Percentiles rank a stretch among this genome's conserved stretches.
phyloP scores from a whole-genome alignment of 2,113 vertebrate species.

The Asarcornis scutulata region DNA sequence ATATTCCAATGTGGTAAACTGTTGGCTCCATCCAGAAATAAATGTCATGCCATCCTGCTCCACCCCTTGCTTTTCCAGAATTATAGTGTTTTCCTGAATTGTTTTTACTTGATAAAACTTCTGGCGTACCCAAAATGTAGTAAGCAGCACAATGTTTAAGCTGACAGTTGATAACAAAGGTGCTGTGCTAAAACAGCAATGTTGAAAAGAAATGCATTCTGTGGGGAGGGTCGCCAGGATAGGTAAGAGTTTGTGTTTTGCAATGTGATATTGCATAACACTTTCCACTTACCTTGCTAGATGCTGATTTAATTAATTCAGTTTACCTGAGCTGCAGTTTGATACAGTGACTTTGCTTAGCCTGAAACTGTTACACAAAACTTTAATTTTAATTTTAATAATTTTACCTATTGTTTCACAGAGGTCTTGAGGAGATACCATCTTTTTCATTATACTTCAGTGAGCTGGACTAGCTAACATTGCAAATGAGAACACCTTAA shows the following conservation, averaged over 20 bases:
- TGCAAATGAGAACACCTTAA: constrained; percentile 18
- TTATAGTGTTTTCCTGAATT: neutral
- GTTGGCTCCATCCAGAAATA: neutral
- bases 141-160: neutral
- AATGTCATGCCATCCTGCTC: fast-evolving
- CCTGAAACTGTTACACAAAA: neutral
- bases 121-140: neutral
- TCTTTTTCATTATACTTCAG: neutral
- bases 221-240: neutral
- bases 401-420: neutral
- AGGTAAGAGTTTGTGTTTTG: neutral
- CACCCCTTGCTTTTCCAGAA: neutral
- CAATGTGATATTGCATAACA: neutral
- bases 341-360: neutral
- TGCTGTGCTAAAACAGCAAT: neutral
- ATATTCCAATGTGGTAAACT: neutral
- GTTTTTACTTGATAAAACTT: neutral
- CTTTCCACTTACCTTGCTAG: neutral
- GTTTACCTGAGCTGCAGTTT: neutral
- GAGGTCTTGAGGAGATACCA: neutral
- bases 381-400: neutral
- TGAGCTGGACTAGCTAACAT: neutral
- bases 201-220: neutral
- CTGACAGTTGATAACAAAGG: neutral
- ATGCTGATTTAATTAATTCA: neutral